phyloP scores from a whole-genome alignment of 2,113 vertebrate genomes.

The rabbit (Oryctolagus cuniculus) region DNA sequence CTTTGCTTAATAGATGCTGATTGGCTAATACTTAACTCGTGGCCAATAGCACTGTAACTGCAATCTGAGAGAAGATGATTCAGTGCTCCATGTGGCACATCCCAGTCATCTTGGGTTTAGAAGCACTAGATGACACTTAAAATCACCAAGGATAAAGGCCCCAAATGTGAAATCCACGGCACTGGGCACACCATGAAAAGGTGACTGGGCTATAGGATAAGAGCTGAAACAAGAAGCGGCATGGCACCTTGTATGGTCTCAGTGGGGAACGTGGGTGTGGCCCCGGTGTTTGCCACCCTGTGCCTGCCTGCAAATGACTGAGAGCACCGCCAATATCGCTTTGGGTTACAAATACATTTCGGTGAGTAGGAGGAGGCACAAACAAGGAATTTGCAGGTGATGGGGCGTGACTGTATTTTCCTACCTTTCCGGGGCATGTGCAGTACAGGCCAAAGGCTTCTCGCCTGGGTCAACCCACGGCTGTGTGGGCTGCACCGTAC shows the following conservation, averaged over 20 bases:
- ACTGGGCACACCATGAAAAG: not conserved
- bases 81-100: not conserved
- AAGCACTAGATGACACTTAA: not conserved
- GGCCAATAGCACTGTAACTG: not conserved
- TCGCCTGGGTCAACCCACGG: slow-evolving; percentile 96
- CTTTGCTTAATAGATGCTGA: not conserved
- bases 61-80: not conserved
- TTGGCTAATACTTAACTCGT: not conserved
- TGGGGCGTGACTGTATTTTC: fast-evolving
- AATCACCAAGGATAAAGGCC: not conserved
- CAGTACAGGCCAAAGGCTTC: slow-evolving; percentile 96
- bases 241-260: not conserved
- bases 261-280: not conserved
- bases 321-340: fast-evolving
- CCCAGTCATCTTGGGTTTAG: not conserved
- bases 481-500: slow-evolving; percentile 98
- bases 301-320: not conserved
- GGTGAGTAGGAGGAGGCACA: not conserved
- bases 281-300: not conserved
- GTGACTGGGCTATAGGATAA: too few relatives aligned
- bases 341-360: not conserved
- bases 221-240: not conserved
- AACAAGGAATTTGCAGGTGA: not conserved
- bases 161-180: not conserved
- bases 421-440: slow-evolving; percentile 97